Conservation (phyloP, 2,888 invertebrate genomes). For the Hoplodrina ambigua region DNA sequence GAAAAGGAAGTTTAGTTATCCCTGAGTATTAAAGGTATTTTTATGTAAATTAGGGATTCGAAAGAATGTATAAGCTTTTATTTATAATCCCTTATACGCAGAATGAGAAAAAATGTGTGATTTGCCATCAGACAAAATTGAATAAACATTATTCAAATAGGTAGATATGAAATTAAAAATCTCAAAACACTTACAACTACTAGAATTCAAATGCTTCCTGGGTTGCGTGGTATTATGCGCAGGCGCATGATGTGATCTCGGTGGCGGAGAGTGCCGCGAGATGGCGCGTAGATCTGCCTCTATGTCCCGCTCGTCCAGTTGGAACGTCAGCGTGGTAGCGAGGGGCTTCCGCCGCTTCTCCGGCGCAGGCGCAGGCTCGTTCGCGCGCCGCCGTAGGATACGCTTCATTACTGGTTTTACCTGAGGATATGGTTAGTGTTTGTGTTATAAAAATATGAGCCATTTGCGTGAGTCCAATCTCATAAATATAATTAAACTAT, state of each 20-base stretch:
- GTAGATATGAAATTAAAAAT: no score
- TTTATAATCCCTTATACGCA: no score
- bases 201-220: constrained; percentile 81
- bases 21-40: no score
- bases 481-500: no score
- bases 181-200: constrained; percentile 75
- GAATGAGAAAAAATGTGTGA: no score
- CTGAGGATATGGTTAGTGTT: constrained; percentile 72
- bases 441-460: background rate
- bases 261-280: constrained; percentile 85
- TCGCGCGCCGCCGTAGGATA: constrained; percentile 97
- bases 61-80: no score
- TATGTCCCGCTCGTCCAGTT: constrained; percentile 97
- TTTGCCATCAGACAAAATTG: no score
- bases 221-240: constrained; percentile 74
- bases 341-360: constrained; percentile 96
- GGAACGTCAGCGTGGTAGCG: constrained; percentile 95
- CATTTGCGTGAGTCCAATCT: no score
- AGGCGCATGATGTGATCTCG: constrained; percentile 68
- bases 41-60: no score
- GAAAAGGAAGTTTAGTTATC: no score
- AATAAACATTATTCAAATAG: no score
- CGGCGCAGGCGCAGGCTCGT: constrained; percentile 97
- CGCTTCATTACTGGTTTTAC: constrained; percentile 99
- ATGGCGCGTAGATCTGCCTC: constrained; percentile 96